Percentiles rank a stretch among this genome's conserved stretches.
Evolutionary conservation across 2,797 vertebrate genomes (phyloP).

Genomic region (Gadopsis marmoratus): DNA sequence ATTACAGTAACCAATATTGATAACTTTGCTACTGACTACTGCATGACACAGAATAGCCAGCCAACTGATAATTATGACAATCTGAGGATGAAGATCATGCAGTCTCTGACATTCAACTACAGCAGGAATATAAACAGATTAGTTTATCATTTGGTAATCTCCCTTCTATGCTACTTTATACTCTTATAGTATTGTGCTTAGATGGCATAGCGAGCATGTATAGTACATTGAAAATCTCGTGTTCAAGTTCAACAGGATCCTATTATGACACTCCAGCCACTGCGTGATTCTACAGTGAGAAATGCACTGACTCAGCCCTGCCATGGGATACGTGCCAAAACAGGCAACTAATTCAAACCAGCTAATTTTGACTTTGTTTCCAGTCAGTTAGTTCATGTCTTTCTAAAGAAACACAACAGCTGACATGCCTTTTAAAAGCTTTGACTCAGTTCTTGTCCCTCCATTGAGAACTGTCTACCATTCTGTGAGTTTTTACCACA

Average conservation of each 20-base stretch:
- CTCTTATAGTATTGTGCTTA: not conserved
- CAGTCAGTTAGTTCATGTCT: conserved; percentile 40
- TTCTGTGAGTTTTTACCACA: conserved; percentile 10
- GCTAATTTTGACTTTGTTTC: conserved; percentile 67
- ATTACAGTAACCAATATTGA: not conserved
- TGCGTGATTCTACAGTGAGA: conserved; percentile 36
- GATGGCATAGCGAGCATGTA: not conserved
- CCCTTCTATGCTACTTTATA: not conserved
- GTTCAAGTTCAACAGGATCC: conserved; percentile 16
- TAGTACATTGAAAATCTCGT: not conserved
- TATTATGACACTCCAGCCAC: conserved; percentile 19
- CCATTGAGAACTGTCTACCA: conserved; percentile 13
- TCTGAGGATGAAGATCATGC: not conserved
- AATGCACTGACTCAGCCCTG: conserved; percentile 54
- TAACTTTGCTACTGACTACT: not conserved
- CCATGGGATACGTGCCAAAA: conserved; percentile 40
- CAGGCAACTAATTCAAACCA: conserved; percentile 54
- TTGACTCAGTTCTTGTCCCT: conserved; percentile 41
- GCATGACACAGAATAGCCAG: not conserved
- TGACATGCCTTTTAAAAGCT: conserved; percentile 59
- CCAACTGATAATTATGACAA: not conserved
- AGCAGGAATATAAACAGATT: not conserved
- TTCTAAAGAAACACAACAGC: conserved; percentile 42
- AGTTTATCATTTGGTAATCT: not conserved
- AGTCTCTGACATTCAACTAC: not conserved